These are phyloP conservation scores for Amblyjoppa fuscipennis DNA, from an alignment of 2,888 invertebrate species.

Conservation along the genomic window DNA sequence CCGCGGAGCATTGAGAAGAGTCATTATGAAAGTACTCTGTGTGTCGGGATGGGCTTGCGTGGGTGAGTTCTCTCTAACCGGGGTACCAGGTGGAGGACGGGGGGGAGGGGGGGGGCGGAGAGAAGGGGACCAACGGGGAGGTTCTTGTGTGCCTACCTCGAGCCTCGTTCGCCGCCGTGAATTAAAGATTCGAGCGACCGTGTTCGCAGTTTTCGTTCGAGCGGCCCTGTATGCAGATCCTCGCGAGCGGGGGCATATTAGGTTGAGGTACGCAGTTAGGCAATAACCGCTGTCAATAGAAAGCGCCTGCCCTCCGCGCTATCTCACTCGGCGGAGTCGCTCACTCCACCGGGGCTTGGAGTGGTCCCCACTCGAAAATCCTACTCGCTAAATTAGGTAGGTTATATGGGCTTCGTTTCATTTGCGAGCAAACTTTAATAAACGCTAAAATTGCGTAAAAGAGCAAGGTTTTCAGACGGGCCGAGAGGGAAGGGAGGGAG, in stretches of 20 bases:
- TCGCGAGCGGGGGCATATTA: conserved; percentile 83
- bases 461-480: conserved; percentile 85
- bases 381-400: conserved; percentile 86
- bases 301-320: conserved; percentile 75
- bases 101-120: conserved; percentile 43
- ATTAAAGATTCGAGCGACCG: conserved; percentile 83
- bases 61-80: conserved; percentile 25
- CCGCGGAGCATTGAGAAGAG: conserved; percentile 59
- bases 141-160: conserved; percentile 63
- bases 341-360: conserved; percentile 74
- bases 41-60: conserved; percentile 55
- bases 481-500: conserved; percentile 46
- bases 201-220: conserved; percentile 83
- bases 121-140: not conserved
- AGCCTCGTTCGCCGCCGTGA: conserved; percentile 73
- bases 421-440: conserved; percentile 86
- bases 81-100: not conserved
- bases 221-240: conserved; percentile 83
- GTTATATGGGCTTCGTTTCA: conserved; percentile 86
- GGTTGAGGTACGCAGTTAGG: conserved; percentile 85
- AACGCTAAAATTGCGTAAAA: conserved; percentile 86
- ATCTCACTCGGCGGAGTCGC: conserved; percentile 59
- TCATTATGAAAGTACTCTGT: conserved; percentile 68
- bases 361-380: conserved; percentile 85
- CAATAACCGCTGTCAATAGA: conserved; percentile 86